Evolutionary conservation across 2,797 vertebrate genomes (phyloP).

Genomic region (Anniella stebbinsi): DNA sequence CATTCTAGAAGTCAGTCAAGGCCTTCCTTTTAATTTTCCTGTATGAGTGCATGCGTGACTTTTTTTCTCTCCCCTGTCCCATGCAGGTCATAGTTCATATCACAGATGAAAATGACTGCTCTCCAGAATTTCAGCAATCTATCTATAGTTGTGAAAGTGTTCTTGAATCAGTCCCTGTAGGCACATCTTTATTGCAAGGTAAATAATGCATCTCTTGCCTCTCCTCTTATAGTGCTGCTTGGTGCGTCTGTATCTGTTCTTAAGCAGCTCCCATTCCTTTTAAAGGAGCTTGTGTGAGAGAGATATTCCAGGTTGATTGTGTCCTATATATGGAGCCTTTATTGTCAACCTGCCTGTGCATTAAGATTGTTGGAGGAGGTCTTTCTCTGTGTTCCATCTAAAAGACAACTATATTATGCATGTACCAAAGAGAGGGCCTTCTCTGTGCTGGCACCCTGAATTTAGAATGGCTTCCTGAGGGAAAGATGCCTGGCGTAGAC

Average conservation of each 20-base stretch:
- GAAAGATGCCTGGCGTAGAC: no score
- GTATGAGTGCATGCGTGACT: background rate
- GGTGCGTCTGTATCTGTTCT: background rate
- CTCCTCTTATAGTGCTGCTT: rapidly evolving
- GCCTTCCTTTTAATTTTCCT: background rate
- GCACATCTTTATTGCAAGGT: conserved; percentile 90
- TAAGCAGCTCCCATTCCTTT: background rate
- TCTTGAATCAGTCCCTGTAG: conserved; percentile 84
- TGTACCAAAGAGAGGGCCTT: no score
- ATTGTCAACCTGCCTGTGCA: background rate
- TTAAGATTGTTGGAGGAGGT: no score
- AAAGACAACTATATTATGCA: background rate
- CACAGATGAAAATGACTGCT: conserved; percentile 90
- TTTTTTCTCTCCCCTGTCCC: conserved; percentile 29
- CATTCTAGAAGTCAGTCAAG: background rate
- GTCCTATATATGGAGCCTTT: background rate
- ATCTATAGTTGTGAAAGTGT: conserved; percentile 90
- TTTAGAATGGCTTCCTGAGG: no score
- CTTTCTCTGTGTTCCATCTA: background rate
- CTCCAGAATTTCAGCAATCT: conserved; percentile 89
- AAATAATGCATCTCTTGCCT: conserved; percentile 44
- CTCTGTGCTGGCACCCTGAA: no score
- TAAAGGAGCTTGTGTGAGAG: background rate
- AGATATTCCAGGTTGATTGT: background rate
- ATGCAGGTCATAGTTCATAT: conserved; percentile 86